Base-by-base conservation (phyloP, 2,113 vertebrate genomes). In the Rana temporaria region DNA sequence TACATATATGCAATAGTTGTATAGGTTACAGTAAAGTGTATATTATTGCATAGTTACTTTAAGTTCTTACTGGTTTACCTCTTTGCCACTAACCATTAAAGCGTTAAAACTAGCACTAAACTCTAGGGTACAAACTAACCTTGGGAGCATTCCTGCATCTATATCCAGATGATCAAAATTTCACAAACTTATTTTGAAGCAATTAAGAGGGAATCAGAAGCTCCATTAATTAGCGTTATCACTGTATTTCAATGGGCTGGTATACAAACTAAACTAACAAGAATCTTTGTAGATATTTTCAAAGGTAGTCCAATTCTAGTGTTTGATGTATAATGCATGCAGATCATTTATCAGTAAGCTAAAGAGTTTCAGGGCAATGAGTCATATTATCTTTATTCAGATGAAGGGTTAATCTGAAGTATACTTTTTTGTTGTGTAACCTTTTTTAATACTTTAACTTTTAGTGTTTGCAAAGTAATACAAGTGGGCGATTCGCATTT, bases 251-350 rank as follows among this genome's bases (percentile, higher is more conserved):
- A 48, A 53, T 56, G 26, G 63, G 66, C 22, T 48, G 20, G 48
- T 32, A 67, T 78, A 30, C 42, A 20, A 67, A 17, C 56, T 53
- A 56, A 52, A 32, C 72, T 62, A 75, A 75, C 63, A 22, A 78
- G 76, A 66, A 34, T 78, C 76, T 78, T 78, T 78, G 76, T 78
- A 78, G 76, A 67, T 78, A 17, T 66, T 55, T 66, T 78, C 63
- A 78, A 78, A 78, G 76, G 76, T 78, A 78, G 22, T 42, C 1
- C 6, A 22, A 53, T 48, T 56, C 22, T 34, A n/a, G 6, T 30
- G 42, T 78, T 78, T 78, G 76, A 78, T 78, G 62, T 78, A 66
- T 78, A 78, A 66, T 66, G 63, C 42, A 66, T 67, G 48, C 18
- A 18, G 63, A 75, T 75, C 57, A 62, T 75, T 75, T 38, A 34